A percentile compares a stretch with the other conserved stretches of the same genome.
Evolutionary conservation across 2,797 vertebrate species (phyloP).

Genomic region (Scolopax bukidnonensis): DNA sequence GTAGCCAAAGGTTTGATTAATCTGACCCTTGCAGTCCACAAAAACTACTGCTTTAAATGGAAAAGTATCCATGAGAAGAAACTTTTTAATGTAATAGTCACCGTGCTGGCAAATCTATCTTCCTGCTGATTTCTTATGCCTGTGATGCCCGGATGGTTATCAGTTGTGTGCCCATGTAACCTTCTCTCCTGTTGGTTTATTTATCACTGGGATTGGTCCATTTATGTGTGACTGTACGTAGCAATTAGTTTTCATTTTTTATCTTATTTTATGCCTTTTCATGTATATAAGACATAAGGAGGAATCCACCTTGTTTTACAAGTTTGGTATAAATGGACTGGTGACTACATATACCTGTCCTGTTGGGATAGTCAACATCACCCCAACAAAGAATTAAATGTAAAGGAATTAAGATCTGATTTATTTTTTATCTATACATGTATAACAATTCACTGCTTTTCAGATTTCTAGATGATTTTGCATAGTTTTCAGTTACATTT

Average conservation of each 20-base stretch:
- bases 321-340: neutral
- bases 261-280: neutral
- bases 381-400: neutral
- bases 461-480: neutral
- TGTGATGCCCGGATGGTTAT: neutral
- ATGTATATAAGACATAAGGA: neutral
- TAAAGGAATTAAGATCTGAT: neutral
- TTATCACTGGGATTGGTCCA: neutral
- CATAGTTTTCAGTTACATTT: neutral
- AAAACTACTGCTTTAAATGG: neutral
- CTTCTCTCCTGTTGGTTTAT: neutral
- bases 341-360: neutral
- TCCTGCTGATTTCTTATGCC: neutral
- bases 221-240: neutral
- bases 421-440: neutral
- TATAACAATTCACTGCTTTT: neutral
- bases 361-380: neutral
- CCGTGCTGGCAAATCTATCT: neutral
- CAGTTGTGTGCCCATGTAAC: neutral
- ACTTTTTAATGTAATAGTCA: neutral
- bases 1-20: neutral
- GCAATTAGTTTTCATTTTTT: neutral
- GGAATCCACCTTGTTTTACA: neutral
- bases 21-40: neutral
- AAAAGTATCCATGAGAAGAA: neutral